These are phyloP conservation scores for Pristionchus maxplancki DNA, from an alignment of 2,888 invertebrate genomes.

Conservation along the genomic window DNA sequence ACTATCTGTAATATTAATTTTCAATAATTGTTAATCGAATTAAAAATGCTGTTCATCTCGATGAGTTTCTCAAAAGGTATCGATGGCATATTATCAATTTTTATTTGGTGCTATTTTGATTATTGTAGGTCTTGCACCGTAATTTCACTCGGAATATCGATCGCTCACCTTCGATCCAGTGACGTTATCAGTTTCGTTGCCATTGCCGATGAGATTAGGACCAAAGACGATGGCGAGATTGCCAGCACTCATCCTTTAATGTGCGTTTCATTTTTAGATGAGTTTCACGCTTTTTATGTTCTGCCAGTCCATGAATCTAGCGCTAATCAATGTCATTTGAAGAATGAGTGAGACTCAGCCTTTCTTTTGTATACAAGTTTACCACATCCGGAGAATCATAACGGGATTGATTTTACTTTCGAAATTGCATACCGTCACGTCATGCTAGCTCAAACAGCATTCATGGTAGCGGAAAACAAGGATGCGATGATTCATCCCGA, in stretches of 20 bases:
- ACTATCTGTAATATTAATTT: slow-evolving; percentile 54
- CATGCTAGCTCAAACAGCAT: background rate
- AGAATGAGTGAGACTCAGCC: too few relatives aligned
- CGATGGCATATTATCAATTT: too few relatives aligned
- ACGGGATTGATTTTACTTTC: background rate
- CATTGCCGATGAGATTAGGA: slow-evolving; percentile 89
- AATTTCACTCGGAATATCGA: too few relatives aligned
- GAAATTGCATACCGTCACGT: background rate
- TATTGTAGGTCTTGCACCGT: too few relatives aligned
- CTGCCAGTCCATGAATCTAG: too few relatives aligned
- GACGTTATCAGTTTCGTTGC: slow-evolving; percentile 63
- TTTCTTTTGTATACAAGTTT: too few relatives aligned
- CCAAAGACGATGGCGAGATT: slow-evolving; percentile 97
- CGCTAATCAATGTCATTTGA: too few relatives aligned
- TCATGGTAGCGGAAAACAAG: background rate
- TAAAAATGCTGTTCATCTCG: background rate
- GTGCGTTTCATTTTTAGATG: background rate
- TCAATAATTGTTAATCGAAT: background rate
- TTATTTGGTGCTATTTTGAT: too few relatives aligned
- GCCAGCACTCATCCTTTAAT: slow-evolving; percentile 92
- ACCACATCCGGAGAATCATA: too few relatives aligned
- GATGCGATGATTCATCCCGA: background rate
- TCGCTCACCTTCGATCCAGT: slow-evolving; percentile 56
- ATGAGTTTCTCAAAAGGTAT: too few relatives aligned
- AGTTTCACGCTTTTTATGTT: too few relatives aligned